Conservation (phyloP, 2,797 vertebrate genomes). For the Tapirus indicus region DNA sequence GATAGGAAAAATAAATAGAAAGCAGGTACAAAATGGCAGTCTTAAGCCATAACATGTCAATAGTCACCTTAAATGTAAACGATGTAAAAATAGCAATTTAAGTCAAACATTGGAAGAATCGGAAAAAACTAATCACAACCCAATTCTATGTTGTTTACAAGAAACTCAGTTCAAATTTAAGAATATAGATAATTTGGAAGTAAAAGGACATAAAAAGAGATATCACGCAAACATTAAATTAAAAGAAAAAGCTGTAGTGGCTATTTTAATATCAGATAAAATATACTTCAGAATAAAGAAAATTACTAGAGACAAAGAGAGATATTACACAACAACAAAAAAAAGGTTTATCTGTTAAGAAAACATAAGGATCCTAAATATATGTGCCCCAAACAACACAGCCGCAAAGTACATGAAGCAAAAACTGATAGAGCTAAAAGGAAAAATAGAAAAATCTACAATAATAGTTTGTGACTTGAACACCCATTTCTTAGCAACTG, state of each 20-base stretch:
- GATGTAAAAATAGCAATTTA: not conserved
- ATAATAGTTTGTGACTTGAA: not conserved
- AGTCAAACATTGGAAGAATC: not conserved
- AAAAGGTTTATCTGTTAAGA: not conserved
- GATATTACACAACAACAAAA: not conserved
- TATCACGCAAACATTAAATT: not conserved
- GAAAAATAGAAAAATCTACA: not conserved
- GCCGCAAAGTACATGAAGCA: not conserved
- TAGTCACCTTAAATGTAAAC: not conserved
- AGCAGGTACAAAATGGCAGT: not conserved
- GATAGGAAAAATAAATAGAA: not conserved
- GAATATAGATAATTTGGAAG: not conserved
- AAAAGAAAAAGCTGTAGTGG: not conserved
- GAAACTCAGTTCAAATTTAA: not conserved
- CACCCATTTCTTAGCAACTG: rapidly evolving
- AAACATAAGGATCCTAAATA: not conserved
- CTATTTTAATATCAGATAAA: not conserved
- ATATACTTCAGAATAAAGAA: not conserved
- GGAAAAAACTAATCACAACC: not conserved
- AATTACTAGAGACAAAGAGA: not conserved
- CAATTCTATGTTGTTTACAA: not conserved
- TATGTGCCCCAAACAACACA: not conserved
- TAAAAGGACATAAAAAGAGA: not conserved
- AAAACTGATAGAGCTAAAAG: not conserved
- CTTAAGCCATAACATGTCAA: not conserved